phyloP scores from a whole-genome alignment of 2,797 vertebrate species.

The Phalloptychus januarius region DNA sequence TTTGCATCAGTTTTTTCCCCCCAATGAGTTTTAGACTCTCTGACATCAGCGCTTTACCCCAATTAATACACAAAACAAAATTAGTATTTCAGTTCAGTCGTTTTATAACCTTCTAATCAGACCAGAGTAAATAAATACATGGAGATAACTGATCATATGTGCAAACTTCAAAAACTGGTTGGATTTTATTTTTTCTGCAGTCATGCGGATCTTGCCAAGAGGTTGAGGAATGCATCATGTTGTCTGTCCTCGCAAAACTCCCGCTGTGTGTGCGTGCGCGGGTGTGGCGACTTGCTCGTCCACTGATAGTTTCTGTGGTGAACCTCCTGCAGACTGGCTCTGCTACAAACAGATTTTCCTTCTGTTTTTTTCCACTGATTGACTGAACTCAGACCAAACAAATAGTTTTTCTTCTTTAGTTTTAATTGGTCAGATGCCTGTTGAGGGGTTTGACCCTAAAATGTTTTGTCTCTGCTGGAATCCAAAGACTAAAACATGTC shows the following conservation, averaged over 20 bases:
- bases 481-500: neutral
- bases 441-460: neutral
- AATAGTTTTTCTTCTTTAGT: neutral
- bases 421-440: neutral
- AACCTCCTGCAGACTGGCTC: slow-evolving; percentile 56
- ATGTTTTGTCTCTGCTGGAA: neutral
- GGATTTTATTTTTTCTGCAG: neutral
- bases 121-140: neutral
- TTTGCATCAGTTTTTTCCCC: neutral
- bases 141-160: neutral
- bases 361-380: neutral
- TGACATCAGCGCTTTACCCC: neutral
- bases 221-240: slow-evolving; percentile 5
- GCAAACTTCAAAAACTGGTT: neutral
- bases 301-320: slow-evolving; percentile 30
- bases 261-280: slow-evolving; percentile 1
- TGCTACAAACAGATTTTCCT: slow-evolving; percentile 19
- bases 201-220: neutral
- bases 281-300: slow-evolving; percentile 18
- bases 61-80: neutral
- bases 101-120: neutral
- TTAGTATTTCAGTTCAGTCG: neutral
- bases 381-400: neutral
- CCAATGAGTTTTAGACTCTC: neutral
- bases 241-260: neutral